Evolutionary conservation across 2,113 vertebrate species (phyloP).

Genomic region (Sporophila hypoxantha): DNA sequence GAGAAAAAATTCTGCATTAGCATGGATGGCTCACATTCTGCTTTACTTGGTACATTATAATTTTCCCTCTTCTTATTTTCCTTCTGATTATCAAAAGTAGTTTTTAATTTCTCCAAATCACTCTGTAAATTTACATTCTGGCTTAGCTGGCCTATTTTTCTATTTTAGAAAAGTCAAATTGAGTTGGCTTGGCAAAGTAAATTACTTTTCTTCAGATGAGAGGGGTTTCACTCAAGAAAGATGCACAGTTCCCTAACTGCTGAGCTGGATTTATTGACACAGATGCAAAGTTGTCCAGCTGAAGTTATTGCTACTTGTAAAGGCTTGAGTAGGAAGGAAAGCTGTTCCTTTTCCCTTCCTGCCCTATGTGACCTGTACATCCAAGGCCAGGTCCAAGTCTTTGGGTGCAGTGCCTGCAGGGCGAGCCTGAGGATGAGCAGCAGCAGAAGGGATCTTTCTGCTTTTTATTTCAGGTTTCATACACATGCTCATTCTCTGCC

Average conservation of each 20-base stretch:
- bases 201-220: not conserved
- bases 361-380: not conserved
- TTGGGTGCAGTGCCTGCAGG: not conserved
- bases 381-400: not conserved
- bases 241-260: not conserved
- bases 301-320: not conserved
- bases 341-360: not conserved
- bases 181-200: not conserved
- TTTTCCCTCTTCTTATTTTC: not conserved
- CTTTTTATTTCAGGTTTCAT: not conserved
- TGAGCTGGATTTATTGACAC: not conserved
- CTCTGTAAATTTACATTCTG: not conserved
- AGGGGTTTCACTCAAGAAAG: not conserved
- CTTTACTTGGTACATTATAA: not conserved
- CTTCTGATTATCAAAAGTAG: not conserved
- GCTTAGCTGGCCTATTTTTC: not conserved
- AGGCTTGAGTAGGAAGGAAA: not conserved
- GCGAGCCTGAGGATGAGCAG: not conserved
- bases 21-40: not conserved
- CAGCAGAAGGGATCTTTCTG: not conserved
- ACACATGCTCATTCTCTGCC: not conserved
- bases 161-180: not conserved
- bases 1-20: not conserved
- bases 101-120: not conserved
- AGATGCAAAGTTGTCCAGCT: not conserved